These are phyloP conservation scores for Arothron firmamentum DNA, from an alignment of 2,113 vertebrate species.

Conservation along the genomic window DNA sequence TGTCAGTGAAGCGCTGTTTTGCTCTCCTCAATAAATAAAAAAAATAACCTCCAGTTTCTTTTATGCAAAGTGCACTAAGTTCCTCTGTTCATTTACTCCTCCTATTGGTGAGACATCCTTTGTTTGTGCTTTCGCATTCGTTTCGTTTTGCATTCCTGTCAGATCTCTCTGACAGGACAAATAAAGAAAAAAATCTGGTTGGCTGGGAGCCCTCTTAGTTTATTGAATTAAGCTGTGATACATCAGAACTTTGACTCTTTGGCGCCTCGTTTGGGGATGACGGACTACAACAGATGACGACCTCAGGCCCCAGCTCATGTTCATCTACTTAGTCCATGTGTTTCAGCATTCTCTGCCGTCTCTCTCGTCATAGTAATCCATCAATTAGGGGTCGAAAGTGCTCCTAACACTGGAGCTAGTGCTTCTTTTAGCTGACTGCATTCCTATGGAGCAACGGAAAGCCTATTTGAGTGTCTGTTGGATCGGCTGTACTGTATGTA, in stretches of 20 bases:
- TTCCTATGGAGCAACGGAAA: not conserved
- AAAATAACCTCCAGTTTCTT: slow-evolving; percentile 2
- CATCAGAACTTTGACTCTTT: slow-evolving; percentile 2
- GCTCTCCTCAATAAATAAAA: slow-evolving; percentile 28
- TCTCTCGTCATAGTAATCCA: not conserved
- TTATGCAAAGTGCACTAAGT: slow-evolving; percentile 13
- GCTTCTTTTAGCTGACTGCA: not conserved
- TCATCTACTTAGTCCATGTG: not conserved
- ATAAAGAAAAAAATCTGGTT: slow-evolving; percentile 1
- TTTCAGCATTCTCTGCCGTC: not conserved
- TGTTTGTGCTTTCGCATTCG: slow-evolving; percentile 8
- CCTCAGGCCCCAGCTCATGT: slow-evolving; percentile 14
- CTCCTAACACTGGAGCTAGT: not conserved
- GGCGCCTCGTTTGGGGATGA: slow-evolving; percentile 22
- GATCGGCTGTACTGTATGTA: not conserved
- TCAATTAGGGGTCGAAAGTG: slow-evolving; percentile 7
- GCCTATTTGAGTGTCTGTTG: too few relatives aligned
- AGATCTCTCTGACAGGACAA: slow-evolving; percentile 16
- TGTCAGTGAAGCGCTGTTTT: slow-evolving; percentile 11
- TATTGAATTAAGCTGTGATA: slow-evolving; percentile 5
- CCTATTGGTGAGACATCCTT: slow-evolving; percentile 10
- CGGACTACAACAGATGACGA: slow-evolving; percentile 43
- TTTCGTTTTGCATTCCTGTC: slow-evolving; percentile 14
- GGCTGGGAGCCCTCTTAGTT: slow-evolving; percentile 11
- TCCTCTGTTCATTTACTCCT: slow-evolving; percentile 20